A percentile compares a stretch with the other conserved stretches of the same genome.
Conservation (phyloP, 2,797 vertebrate species). For the Tenualosa ilisha region DNA sequence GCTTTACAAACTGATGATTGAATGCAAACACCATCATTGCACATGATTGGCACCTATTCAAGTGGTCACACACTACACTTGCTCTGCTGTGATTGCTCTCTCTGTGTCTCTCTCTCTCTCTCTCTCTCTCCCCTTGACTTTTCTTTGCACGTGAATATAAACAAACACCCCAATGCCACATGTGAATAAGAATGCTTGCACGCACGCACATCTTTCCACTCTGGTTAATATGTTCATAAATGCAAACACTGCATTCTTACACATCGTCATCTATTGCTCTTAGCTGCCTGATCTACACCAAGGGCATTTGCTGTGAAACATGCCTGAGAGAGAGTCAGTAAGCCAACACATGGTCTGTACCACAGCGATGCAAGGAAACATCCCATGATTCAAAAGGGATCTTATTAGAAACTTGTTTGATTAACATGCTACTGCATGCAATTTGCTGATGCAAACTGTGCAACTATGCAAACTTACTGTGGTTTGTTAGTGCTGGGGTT, state of each 20-base stretch:
- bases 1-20: background rate
- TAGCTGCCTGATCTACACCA: background rate
- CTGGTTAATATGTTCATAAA: background rate
- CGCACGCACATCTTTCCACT: background rate
- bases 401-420: background rate
- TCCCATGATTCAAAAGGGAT: background rate
- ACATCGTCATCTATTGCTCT: background rate
- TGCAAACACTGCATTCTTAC: background rate
- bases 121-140: background rate
- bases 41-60: conserved; percentile 24
- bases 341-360: background rate
- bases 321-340: background rate
- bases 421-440: no score
- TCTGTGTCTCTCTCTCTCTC: no score
- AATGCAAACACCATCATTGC: background rate
- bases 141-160: background rate
- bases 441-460: no score
- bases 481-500: background rate
- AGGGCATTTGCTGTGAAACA: background rate
- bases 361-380: background rate
- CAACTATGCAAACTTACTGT: background rate
- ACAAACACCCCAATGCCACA: background rate
- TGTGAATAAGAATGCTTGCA: background rate
- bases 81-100: background rate
- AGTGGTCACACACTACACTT: conserved; percentile 17